Conservation (phyloP, 2,113 vertebrate genomes). For the Bufo gargarizans region DNA sequence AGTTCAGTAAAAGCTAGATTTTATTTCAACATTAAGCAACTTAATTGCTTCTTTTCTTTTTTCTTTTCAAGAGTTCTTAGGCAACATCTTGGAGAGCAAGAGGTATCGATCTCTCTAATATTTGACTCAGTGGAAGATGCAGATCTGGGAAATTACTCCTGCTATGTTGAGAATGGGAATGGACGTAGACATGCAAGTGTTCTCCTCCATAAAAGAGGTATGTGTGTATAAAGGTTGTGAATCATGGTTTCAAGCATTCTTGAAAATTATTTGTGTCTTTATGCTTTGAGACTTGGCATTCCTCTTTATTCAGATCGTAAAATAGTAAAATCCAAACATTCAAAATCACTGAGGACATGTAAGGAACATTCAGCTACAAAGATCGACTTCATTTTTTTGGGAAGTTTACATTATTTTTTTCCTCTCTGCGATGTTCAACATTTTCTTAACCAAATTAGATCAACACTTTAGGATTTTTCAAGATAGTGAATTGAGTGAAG, state of each 20-base stretch:
- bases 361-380: too few species aligned
- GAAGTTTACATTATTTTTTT: too few species aligned
- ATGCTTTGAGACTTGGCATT: neutral
- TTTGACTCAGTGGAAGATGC: slow-evolving; percentile 91
- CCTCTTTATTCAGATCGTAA: neutral
- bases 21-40: neutral
- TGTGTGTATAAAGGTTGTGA: slow-evolving; percentile 58
- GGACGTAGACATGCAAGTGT: slow-evolving; percentile 91
- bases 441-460: too few species aligned
- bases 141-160: slow-evolving; percentile 97
- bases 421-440: too few species aligned
- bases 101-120: slow-evolving; percentile 94
- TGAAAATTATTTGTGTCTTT: neutral
- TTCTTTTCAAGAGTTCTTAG: slow-evolving; percentile 83
- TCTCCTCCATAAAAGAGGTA: slow-evolving; percentile 92
- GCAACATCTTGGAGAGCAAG: slow-evolving; percentile 95
- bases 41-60: slow-evolving; percentile 54
- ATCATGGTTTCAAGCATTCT: neutral
- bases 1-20: slow-evolving; percentile 12
- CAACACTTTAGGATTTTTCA: too few species aligned
- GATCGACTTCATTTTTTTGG: too few species aligned
- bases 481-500: too few species aligned
- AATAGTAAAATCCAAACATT: neutral
- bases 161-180: slow-evolving; percentile 95
- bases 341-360: neutral